A percentile compares a stretch with the other conserved stretches of the same genome.
These are phyloP conservation scores for Propithecus deckenii DNA, from an alignment of 2,797 vertebrate genomes.

Conservation along the genomic window DNA sequence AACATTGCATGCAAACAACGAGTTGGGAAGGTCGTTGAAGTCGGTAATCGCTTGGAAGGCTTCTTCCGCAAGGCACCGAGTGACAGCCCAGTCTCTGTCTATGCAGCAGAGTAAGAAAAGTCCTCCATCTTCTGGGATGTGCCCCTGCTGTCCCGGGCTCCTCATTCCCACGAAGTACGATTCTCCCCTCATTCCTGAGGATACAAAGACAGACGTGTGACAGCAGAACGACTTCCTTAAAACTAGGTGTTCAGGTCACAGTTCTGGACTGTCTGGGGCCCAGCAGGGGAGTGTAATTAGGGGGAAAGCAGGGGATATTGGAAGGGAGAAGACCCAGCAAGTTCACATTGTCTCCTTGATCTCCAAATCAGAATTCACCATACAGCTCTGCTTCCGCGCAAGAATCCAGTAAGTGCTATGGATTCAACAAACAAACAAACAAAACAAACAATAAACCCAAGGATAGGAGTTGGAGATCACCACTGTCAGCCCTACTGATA, in stretches of 20 bases:
- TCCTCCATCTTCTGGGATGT: slow-evolving; percentile 84
- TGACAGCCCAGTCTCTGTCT: slow-evolving; percentile 80
- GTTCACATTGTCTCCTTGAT: neutral
- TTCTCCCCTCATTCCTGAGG: slow-evolving; percentile 90
- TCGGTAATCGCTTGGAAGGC: slow-evolving; percentile 91
- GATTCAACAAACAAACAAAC: neutral
- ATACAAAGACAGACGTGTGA: slow-evolving; percentile 36
- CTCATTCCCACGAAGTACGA: slow-evolving; percentile 87
- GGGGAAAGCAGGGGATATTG: neutral
- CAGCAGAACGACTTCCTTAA: neutral
- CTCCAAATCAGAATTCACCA: neutral
- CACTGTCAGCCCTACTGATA: neutral
- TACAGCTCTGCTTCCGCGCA: neutral
- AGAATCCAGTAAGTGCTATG: neutral
- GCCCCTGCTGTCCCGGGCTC: slow-evolving; percentile 82
- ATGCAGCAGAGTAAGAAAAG: slow-evolving; percentile 87
- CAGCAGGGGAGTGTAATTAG: neutral
- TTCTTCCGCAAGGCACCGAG: slow-evolving; percentile 85
- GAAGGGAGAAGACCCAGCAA: neutral
- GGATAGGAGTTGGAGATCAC: neutral
- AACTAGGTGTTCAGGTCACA: neutral
- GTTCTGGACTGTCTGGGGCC: neutral
- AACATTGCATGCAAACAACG: slow-evolving; percentile 91
- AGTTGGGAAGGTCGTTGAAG: slow-evolving; percentile 91
- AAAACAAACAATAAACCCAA: neutral